Conservation (phyloP, 2,888 invertebrate species). For the Sthenelais limicola region DNA sequence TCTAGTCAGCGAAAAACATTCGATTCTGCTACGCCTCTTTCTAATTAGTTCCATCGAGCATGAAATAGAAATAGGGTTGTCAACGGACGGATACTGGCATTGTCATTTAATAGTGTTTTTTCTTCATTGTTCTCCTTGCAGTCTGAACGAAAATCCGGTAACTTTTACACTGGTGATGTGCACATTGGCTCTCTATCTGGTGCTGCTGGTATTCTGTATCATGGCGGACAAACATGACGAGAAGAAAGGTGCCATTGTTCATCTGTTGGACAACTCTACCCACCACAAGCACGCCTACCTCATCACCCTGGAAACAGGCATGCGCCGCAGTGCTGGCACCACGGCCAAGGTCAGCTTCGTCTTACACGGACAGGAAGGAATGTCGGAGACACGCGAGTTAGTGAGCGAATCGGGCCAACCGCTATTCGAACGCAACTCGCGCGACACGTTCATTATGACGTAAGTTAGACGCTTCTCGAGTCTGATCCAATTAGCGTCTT, state of each 20-base stretch:
- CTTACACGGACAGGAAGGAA: constrained; percentile 72
- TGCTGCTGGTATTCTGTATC: constrained; percentile 59
- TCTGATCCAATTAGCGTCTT: no score
- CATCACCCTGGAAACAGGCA: constrained; percentile 70
- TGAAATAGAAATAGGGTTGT: no score
- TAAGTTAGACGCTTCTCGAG: constrained; percentile 60
- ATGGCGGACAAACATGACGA: constrained; percentile 60
- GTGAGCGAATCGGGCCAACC: constrained; percentile 60
- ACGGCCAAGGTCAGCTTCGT: constrained; percentile 72
- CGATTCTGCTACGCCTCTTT: no score
- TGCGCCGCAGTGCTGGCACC: constrained; percentile 68
- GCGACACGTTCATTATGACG: constrained; percentile 71
- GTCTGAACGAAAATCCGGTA: constrained; percentile 62
- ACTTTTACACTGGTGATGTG: constrained; percentile 57
- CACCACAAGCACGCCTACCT: constrained; percentile 68
- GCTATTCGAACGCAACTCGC: constrained; percentile 70
- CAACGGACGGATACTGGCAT: no score
- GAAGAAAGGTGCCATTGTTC: constrained; percentile 59
- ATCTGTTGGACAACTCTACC: constrained; percentile 66
- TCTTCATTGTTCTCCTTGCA: constrained; percentile 51
- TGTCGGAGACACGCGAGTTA: constrained; percentile 72
- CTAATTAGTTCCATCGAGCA: no score
- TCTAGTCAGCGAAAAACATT: no score
- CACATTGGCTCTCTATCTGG: constrained; percentile 59
- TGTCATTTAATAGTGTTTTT: no score